phyloP scores from a whole-genome alignment of 37 sponge, comb jelly and placozoan genomes.

The Cliona cf. orientalis region DNA sequence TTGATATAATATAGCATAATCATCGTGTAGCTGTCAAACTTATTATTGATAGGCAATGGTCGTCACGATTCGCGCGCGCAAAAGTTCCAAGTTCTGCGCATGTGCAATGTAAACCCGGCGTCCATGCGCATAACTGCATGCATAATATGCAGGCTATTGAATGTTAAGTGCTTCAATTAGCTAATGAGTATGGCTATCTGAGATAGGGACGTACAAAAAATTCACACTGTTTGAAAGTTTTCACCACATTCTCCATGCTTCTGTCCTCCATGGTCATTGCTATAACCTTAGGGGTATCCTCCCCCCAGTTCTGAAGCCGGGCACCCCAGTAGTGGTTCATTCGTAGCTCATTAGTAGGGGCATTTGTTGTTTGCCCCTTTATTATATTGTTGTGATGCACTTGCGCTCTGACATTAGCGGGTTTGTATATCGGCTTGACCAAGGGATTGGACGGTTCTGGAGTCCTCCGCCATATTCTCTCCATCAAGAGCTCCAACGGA shows the following conservation, averaged over 20 bases:
- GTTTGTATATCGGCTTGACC: slow-evolving; percentile 79
- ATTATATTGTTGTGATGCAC: slow-evolving; percentile 64
- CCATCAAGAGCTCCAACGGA: slow-evolving; percentile 48
- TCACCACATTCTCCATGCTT: slow-evolving; percentile 47
- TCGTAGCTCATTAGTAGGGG: slow-evolving; percentile 44
- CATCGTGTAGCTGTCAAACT: no score
- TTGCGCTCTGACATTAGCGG: slow-evolving; percentile 34
- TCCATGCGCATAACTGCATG: no score
- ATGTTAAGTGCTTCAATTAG: no score
- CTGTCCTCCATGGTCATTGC: slow-evolving; percentile 51
- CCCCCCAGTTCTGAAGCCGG: slow-evolving; percentile 82
- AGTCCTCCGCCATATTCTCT: slow-evolving; percentile 54
- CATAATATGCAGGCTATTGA: no score
- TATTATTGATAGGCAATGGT: no score
- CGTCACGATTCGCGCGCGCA: no score
- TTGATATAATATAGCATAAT: no score
- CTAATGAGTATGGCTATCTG: no score
- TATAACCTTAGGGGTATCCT: slow-evolving; percentile 64
- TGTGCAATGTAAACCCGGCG: no score
- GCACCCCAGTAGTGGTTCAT: slow-evolving; percentile 92
- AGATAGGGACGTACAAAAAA: slow-evolving; percentile 12
- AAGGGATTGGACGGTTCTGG: slow-evolving; percentile 51
- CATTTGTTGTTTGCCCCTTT: slow-evolving; percentile 16
- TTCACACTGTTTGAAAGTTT: slow-evolving; percentile 45
- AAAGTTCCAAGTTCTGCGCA: no score